Percentiles rank a stretch among this genome's conserved stretches.
Evolutionary conservation across 2,888 invertebrate species (phyloP).

Genomic region (Amiota minor): DNA sequence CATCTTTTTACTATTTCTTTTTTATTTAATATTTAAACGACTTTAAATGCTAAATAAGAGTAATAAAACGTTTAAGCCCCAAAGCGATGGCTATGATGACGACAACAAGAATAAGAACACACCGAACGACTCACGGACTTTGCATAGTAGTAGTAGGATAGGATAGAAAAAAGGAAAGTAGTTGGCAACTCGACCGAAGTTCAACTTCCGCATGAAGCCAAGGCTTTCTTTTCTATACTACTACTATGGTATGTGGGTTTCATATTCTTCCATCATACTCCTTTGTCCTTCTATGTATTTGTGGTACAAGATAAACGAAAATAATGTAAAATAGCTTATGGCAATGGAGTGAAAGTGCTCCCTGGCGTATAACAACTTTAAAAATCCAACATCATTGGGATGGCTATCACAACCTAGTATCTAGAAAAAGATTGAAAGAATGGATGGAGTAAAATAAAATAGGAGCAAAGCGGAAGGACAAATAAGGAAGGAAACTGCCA

Average conservation of each 20-base stretch:
- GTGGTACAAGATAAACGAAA: conserved; percentile 34
- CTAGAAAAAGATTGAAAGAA: no score
- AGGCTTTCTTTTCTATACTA: no score
- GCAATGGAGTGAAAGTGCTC: conserved; percentile 62
- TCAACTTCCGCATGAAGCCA: conserved; percentile 16
- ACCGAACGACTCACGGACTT: background rate
- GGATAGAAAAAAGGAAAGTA: conserved; percentile 25
- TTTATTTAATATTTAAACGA: conserved; percentile 61
- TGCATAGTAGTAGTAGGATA: background rate
- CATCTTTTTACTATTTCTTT: conserved; percentile 3
- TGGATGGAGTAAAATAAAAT: no score
- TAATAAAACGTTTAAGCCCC: conserved; percentile 65
- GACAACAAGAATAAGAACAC: background rate
- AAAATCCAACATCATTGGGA: conserved; percentile 7
- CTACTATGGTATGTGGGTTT: no score
- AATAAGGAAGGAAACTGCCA: conserved; percentile 8
- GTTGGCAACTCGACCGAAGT: conserved; percentile 25
- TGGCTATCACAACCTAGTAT: background rate
- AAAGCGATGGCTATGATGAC: conserved; percentile 12
- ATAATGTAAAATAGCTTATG: conserved; percentile 66
- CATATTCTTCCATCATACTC: no score
- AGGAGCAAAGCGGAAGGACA: conserved; percentile 1
- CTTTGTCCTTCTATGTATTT: background rate
- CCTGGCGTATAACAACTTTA: conserved; percentile 50
- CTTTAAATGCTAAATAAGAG: conserved; percentile 70